phyloP scores from a whole-genome alignment of 2,113 vertebrate species.

The Manacus vitellinus region DNA sequence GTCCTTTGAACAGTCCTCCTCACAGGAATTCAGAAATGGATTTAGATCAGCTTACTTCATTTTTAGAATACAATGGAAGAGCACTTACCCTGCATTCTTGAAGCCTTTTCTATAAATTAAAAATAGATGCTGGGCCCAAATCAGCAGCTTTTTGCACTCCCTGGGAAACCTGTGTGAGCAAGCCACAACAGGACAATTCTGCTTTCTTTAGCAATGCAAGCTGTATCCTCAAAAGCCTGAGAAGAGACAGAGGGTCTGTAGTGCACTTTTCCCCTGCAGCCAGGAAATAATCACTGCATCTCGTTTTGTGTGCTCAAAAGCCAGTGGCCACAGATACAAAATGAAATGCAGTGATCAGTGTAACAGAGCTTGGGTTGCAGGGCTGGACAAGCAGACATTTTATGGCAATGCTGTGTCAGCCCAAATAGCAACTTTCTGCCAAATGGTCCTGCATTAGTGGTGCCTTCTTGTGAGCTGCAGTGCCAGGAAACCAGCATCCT shows the following conservation, averaged over 20 bases:
- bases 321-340: background rate
- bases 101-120: conserved; percentile 30
- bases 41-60: conserved; percentile 46
- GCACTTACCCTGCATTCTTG: conserved; percentile 35
- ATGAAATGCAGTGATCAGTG: accelerated
- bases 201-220: background rate
- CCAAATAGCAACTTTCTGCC: background rate
- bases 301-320: background rate
- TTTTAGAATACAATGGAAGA: conserved; percentile 39
- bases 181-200: background rate
- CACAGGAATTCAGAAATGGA: conserved; percentile 43
- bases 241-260: background rate
- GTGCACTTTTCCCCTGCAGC: background rate
- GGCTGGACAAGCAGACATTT: background rate
- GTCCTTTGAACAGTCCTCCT: conserved; percentile 29
- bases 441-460: background rate
- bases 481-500: background rate
- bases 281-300: background rate
- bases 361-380: background rate
- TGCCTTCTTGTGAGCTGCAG: background rate
- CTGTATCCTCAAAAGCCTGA: background rate
- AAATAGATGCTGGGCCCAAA: conserved; percentile 45
- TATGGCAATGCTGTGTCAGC: background rate
- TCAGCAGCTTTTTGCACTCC: background rate
- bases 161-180: background rate